phyloP scores from a whole-genome alignment of 2,797 vertebrate genomes.

The Pteronotus mesoamericanus region DNA sequence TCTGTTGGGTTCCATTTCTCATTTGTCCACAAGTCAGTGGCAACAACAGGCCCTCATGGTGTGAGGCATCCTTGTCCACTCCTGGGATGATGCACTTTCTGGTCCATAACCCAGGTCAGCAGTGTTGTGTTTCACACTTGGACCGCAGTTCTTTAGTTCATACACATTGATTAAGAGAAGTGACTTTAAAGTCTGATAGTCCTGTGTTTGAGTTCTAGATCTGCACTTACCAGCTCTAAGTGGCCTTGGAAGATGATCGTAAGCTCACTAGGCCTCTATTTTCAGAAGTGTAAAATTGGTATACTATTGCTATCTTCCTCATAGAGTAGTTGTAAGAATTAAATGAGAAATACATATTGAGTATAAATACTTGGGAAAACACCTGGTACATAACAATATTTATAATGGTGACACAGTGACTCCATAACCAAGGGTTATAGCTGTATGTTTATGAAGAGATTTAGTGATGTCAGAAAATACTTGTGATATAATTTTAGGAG shows the following conservation, averaged over 20 bases:
- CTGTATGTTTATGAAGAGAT: background rate
- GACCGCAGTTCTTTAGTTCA: background rate
- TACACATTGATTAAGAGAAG: background rate
- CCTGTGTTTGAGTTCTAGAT: background rate
- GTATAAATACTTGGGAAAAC: background rate
- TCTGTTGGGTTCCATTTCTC: background rate
- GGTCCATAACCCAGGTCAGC: background rate
- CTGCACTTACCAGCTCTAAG: background rate
- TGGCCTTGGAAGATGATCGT: background rate
- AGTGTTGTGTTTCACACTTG: background rate
- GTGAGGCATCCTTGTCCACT: background rate
- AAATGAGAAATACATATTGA: background rate
- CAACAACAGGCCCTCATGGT: background rate
- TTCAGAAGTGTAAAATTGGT: background rate
- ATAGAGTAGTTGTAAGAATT: background rate
- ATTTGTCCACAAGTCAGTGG: background rate
- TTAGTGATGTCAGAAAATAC: background rate
- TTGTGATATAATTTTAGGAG: background rate
- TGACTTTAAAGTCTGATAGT: background rate
- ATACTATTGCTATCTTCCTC: background rate
- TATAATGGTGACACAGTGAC: background rate
- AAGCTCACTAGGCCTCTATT: background rate
- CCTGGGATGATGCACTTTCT: background rate
- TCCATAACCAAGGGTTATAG: background rate
- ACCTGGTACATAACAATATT: background rate